Percentiles rank a stretch among this genome's conserved stretches.
phyloP scores from a whole-genome alignment of 2,113 vertebrate genomes.

The Elaphurus davidianus region DNA sequence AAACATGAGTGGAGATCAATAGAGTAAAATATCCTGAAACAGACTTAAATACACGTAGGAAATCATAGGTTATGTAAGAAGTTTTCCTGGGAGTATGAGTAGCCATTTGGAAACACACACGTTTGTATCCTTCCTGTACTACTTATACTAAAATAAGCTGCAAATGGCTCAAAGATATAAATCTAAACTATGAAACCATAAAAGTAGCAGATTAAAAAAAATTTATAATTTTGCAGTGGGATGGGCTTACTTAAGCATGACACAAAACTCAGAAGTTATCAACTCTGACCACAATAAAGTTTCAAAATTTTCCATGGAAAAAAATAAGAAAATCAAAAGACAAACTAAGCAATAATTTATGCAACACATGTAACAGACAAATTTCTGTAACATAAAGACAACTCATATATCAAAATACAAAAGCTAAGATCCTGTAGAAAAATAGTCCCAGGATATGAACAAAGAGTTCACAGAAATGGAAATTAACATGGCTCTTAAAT shows the following conservation, averaged over 20 bases:
- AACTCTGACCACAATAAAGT: neutral
- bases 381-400: neutral
- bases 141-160: neutral
- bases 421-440: neutral
- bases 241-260: neutral
- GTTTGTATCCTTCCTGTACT: neutral
- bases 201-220: neutral
- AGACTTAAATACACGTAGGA: neutral
- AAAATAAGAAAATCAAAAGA: neutral
- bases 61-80: neutral
- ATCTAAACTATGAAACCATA: constrained; percentile 14
- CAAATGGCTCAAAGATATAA: neutral
- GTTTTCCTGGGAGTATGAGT: neutral
- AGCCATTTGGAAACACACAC: neutral
- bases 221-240: neutral
- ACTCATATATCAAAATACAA: neutral
- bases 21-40: neutral
- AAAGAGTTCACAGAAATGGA: neutral
- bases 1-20: neutral
- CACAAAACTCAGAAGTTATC: neutral
- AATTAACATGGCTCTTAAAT: neutral
- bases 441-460: neutral
- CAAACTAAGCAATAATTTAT: neutral
- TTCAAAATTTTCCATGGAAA: neutral
- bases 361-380: neutral